phyloP scores from a whole-genome alignment of 1,140 invertebrate species.

The Trachymyrmex septentrionalis region DNA sequence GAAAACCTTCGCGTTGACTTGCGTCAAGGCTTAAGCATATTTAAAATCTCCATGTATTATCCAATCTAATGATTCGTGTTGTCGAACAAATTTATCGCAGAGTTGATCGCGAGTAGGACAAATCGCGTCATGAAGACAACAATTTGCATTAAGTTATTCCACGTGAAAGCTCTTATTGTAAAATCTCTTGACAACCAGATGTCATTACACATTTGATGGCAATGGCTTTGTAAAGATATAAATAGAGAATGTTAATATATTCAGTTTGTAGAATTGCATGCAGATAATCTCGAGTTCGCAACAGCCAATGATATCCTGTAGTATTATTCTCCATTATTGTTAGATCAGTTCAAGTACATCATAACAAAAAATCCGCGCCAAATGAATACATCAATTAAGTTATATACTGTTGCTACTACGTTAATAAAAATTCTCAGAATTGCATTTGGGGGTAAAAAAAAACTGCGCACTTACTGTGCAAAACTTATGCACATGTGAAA shows the following conservation, averaged over 20 bases:
- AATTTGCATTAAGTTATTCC: constrained; percentile 43
- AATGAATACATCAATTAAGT: not conserved
- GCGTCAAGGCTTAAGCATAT: constrained; percentile 17
- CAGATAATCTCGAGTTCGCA: not conserved
- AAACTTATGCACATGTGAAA: not conserved
- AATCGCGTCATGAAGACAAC: not conserved
- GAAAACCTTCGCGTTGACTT: constrained; percentile 26
- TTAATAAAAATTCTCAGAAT: constrained; percentile 2
- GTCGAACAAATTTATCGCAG: not conserved
- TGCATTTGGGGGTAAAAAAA: not conserved
- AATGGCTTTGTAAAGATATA: not conserved
- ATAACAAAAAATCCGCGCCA: not conserved
- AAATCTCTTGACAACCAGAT: not conserved
- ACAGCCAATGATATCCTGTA: not conserved
- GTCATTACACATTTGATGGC: not conserved
- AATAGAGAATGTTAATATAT: not conserved
- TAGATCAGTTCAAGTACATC: constrained; percentile 24
- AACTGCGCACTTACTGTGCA: not conserved
- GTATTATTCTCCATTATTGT: constrained; percentile 2
- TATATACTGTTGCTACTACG: not conserved
- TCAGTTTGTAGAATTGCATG: constrained; percentile 7
- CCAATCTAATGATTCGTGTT: constrained; percentile 20
- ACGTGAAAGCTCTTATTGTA: not conserved
- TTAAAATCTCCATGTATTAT: constrained; percentile 20
- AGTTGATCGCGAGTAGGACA: not conserved